Base-by-base conservation (phyloP, 2,888 invertebrate genomes). In the Cynaeus angustus region DNA sequence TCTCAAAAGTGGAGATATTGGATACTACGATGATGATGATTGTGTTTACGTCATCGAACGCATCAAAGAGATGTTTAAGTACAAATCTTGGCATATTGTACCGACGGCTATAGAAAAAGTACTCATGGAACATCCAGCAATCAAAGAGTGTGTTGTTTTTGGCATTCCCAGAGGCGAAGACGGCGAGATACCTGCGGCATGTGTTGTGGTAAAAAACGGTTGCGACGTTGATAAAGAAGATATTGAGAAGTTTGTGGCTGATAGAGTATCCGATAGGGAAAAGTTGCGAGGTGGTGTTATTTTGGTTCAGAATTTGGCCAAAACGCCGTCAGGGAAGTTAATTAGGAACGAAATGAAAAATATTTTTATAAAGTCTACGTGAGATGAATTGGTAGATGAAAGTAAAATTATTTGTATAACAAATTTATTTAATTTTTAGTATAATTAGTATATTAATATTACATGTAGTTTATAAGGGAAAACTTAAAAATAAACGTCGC, bases 51-150 rank as follows among this genome's bases (percentile, higher is more conserved):
- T 82, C 13, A 71, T 77, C 0, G 80, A 78, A 52, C 71, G 81
- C 28, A 69, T 78, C 1, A 78, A 79, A 62, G 82, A 82, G 46
- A 80, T 79, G 66, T 79, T 82, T 53, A 82, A 80, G 64, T 81
- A 80, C 55, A 72, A 76, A 33, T 61, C 69, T 7, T 78, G 75
- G 72, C 80, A 80, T 43, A 76, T 88, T 33, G 75, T 77, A 4
- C 81, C 81, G n/a, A 71, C 77, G 7, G 72, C 67, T 6, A 71
- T 81, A 8, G 82, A 82, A 71, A 41, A 56, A 2, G 71, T 79
- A 5, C 55, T 82, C n/a, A 58, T 70, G 8, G 72, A 75, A 50
- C 80, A 81, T 70, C 77, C 79, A 0, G 77, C 74, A 12, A 76
- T 82, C n/a, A 46, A 69, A 21, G 77, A 79, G 59, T 78, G 75